Percentiles rank a stretch among this genome's conserved stretches.
These are phyloP conservation scores for cat (Felis catus) DNA, from an alignment of 2,113 vertebrate species.

Conservation along the genomic window DNA sequence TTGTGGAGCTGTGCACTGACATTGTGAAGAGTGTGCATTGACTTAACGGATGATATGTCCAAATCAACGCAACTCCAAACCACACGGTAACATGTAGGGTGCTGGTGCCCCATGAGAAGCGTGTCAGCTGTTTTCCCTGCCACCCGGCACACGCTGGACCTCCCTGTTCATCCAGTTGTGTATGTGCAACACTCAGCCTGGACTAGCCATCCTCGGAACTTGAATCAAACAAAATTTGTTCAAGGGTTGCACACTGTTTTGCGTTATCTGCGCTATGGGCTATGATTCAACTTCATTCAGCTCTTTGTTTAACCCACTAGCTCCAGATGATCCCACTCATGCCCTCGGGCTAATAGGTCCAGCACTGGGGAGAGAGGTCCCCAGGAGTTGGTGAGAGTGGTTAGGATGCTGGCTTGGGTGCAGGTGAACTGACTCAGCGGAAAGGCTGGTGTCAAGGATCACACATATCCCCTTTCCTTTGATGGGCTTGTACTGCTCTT, in stretches of 20 bases:
- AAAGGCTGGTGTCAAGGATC: not conserved
- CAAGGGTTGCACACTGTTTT: not conserved
- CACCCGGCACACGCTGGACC: not conserved
- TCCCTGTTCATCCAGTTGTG: not conserved
- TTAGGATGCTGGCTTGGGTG: not conserved
- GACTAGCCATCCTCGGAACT: not conserved
- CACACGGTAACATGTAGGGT: not conserved
- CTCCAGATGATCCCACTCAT: not conserved
- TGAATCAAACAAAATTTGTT: not conserved
- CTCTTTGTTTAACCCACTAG: not conserved
- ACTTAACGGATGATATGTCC: not conserved
- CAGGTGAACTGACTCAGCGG: not conserved
- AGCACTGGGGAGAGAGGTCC: not conserved
- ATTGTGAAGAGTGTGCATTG: not conserved
- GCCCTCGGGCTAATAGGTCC: not conserved
- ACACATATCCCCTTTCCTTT: accelerated
- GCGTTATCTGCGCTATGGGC: not conserved
- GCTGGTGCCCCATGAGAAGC: not conserved
- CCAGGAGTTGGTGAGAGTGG: not conserved
- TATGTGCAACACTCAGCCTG: not conserved
- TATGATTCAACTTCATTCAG: not conserved
- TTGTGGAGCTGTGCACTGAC: not conserved
- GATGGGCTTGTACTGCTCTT: not conserved
- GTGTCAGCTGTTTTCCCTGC: not conserved
- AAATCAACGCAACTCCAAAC: not conserved